phyloP scores from a whole-genome alignment of 2,113 vertebrate species.

The Alces alces region DNA sequence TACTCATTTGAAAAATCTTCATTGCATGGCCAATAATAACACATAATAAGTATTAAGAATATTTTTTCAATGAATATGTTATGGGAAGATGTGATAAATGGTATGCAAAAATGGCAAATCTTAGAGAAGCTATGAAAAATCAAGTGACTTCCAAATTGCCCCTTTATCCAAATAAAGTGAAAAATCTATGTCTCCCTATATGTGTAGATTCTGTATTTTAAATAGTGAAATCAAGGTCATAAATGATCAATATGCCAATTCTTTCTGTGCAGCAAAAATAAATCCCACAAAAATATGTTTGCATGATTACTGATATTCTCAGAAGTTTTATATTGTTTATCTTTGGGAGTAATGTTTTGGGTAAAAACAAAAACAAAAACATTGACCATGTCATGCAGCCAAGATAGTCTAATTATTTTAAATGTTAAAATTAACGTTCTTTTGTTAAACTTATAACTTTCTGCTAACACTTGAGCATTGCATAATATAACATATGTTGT shows the following conservation, averaged over 20 bases:
- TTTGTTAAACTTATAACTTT: background rate
- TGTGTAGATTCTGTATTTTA: background rate
- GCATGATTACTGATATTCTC: background rate
- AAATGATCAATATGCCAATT: background rate
- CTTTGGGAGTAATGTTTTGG: background rate
- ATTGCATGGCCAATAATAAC: background rate
- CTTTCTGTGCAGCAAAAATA: background rate
- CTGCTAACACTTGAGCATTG: background rate
- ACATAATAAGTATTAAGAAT: background rate
- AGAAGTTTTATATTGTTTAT: background rate
- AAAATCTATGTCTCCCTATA: background rate
- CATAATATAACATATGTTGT: background rate
- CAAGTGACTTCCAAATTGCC: background rate
- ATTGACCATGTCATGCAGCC: background rate
- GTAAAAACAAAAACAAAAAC: background rate
- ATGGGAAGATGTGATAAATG: background rate
- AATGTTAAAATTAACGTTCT: background rate
- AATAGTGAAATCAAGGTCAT: background rate
- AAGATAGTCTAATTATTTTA: background rate
- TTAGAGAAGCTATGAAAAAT: background rate
- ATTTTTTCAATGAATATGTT: background rate
- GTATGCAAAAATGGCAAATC: background rate
- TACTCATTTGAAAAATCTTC: background rate
- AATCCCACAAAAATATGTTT: background rate
- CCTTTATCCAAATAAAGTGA: background rate